Base-by-base conservation (phyloP, 2,888 invertebrate species). In the Arrhopalites spinosus region DNA sequence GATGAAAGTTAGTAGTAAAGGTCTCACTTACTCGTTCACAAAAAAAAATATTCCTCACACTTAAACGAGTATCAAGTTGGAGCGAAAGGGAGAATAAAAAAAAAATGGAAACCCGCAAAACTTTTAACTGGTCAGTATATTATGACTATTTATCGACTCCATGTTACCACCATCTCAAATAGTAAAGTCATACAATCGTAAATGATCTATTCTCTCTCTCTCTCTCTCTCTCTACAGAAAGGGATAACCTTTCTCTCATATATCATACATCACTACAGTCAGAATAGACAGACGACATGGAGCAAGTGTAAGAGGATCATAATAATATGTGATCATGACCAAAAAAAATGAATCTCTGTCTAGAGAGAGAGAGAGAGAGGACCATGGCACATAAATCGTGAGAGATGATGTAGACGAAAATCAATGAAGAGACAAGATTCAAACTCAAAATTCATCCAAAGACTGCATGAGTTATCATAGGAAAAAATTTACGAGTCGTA, bases 131-230 rank as follows among this genome's bases (percentile, higher is more conserved):
- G 50, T 50, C 29, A 63, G 63, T 63, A 63, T 29, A 63, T 63
- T 63, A 63, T 29, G 27, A 63, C 63, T 63, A 63, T 15, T 63
- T 63, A 63, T 63, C 63, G 63, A 25, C 27, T 63, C 25, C 25
- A 29, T 63, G 63, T 63, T 63, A 63, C 29, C 36, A 36, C 11
- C 36, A 36, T 36, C 36, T 7, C n/a, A 1, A 29, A 63, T 1
- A 17, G 17, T 29, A 17, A 27, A 63, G 27, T 63, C 29, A 17
- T 29, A 63, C 63, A 20, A 27, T 29, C 30, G 50, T 15, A 50
- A 50, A 50, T n/a, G 17, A 3, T 50, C 17, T 15, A 5, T 50
- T n/a, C 3, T 50, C 50, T 17, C 50, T n/a, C n/a, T n/a, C n/a
- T n/a, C n/a, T n/a, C 50, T 2, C 15, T 50, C 50, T n/a, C 50